Percentiles rank a stretch among this genome's conserved stretches.
Evolutionary conservation across 2,888 invertebrate genomes (phyloP).

Genomic region (Nemotelus pantherinus): DNA sequence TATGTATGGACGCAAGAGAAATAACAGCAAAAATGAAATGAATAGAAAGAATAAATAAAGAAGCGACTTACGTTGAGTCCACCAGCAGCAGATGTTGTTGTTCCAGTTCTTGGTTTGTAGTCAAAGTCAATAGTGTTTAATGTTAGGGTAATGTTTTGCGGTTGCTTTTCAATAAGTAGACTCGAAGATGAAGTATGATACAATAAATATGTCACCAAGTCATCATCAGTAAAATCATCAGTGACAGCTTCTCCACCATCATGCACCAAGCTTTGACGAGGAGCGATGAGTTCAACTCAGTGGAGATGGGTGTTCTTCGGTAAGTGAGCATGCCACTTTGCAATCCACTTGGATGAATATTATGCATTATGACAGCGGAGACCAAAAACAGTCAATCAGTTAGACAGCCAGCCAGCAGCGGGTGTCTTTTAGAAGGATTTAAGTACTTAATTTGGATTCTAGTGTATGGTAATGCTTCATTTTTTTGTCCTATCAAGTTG

Average conservation of each 20-base stretch:
- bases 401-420: too few species aligned
- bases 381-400: too few species aligned
- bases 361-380: constrained; percentile 15
- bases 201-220: constrained; percentile 22
- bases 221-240: neutral
- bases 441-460: too few species aligned
- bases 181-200: neutral
- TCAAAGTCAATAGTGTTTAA: constrained; percentile 1
- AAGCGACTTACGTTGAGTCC: neutral
- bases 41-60: neutral
- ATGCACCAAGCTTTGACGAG: neutral
- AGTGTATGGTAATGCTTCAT: too few species aligned
- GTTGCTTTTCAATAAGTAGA: constrained; percentile 7
- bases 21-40: neutral
- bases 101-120: neutral
- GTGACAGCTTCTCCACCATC: neutral
- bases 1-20: neutral
- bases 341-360: neutral
- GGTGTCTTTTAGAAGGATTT: too few species aligned
- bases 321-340: constrained; percentile 22
- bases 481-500: too few species aligned
- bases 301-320: neutral
- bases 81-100: neutral
- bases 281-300: neutral
- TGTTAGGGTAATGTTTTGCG: constrained; percentile 28